Base-by-base conservation (phyloP, 2,113 vertebrate genomes). In the Stigmatopora nigra region DNA sequence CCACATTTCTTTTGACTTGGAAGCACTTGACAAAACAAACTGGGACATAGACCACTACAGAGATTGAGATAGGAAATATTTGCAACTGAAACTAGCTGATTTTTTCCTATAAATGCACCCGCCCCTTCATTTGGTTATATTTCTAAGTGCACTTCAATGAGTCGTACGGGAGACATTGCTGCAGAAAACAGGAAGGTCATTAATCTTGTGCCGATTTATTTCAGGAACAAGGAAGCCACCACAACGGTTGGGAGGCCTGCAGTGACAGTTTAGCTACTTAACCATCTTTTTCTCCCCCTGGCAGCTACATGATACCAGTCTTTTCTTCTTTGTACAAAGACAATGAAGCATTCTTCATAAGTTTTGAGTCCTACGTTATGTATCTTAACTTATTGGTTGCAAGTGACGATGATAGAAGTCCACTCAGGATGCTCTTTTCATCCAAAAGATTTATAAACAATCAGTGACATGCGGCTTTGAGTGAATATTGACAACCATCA, bases 151-250 rank as follows among this genome's bases (percentile, higher is more conserved):
- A 65, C 64, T 67, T 61, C 19, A 45, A 77, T 20, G 38, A 70
- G 63, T 63, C 65, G 9, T 55, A 36, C 73, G 67, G 53, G 67
- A 82, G 75, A 83, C 67, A 74, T 65, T 62, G 69, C 58, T 68
- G 73, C 73, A 68, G 74, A 77, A 82, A 85, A 83, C 80, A 84
- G 82, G 81, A 85, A 82, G 80, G 75, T 76, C 78, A 78, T 85
- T 82, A 79, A 87, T 84, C 82, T 82, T 80, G 25, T 69, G 68
- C 66, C 44, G 70, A 67, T 68, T 79, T 60, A 79, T 77, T 70
- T 69, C 73, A 69, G 52, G 78, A 77, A 73, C 65, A 48, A 76
- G 73, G 80, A 81, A 79, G 73, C 72, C 62, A 70, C 48, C 53
- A 1, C 68, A 20, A 49, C 19, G 13, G 38, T 68, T 70, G 56